These are phyloP conservation scores for Nyctibius bracteatus DNA, from an alignment of 2,113 vertebrate genomes.

Conservation along the genomic window DNA sequence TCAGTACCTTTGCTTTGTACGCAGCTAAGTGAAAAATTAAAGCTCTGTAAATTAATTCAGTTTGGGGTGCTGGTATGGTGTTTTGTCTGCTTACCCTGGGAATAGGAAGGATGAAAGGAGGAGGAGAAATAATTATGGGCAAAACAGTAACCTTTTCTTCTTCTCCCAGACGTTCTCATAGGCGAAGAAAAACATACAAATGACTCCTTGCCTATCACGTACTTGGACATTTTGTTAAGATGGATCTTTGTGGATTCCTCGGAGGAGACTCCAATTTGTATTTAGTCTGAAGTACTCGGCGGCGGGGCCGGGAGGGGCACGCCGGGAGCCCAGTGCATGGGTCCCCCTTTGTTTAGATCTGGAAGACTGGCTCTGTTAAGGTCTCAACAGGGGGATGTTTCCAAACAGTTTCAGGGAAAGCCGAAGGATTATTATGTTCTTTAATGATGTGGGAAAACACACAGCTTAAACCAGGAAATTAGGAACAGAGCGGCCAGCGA, in stretches of 20 bases:
- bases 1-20: background rate
- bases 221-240: slow-evolving; percentile 59
- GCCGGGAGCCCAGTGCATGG: background rate
- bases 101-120: background rate
- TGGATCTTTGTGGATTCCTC: slow-evolving; percentile 53
- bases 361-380: background rate
- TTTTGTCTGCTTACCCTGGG: slow-evolving; percentile 1
- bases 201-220: slow-evolving; percentile 28
- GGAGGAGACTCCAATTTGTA: slow-evolving; percentile 53
- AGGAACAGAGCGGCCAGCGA: background rate
- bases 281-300: slow-evolving; percentile 59
- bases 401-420: background rate
- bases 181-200: slow-evolving; percentile 43
- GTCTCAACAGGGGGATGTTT: slow-evolving; percentile 17
- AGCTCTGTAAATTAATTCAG: slow-evolving; percentile 28
- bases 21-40: slow-evolving; percentile 52
- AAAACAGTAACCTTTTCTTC: slow-evolving; percentile 62
- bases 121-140: slow-evolving; percentile 25
- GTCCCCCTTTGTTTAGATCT: slow-evolving; percentile 57
- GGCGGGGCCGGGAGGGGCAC: background rate
- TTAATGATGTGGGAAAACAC: slow-evolving; percentile 44
- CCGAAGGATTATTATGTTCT: slow-evolving; percentile 16
- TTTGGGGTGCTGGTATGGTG: background rate
- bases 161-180: slow-evolving; percentile 36
- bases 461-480: slow-evolving; percentile 20